Percentiles rank a stretch among this genome's conserved stretches.
phyloP scores from a whole-genome alignment of 1,140 invertebrate genomes.

The Schmidtea mediterranea region DNA sequence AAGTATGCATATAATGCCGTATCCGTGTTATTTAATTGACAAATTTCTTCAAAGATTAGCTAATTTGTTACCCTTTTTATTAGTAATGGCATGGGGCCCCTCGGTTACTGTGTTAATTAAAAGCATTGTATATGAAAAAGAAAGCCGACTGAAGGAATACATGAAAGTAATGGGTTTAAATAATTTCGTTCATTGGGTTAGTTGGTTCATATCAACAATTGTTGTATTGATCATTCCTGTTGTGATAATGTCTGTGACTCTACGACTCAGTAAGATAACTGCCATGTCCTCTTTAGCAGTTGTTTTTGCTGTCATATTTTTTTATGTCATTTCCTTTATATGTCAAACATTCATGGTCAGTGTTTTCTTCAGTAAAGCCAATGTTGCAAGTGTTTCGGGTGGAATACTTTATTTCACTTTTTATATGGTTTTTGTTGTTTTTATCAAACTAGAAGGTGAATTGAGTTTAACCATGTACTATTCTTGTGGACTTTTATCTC shows the following conservation, averaged over 20 bases:
- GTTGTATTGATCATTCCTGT: constrained; percentile 30
- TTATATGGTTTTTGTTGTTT: constrained; percentile 35
- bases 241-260: constrained; percentile 26
- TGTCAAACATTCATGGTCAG: constrained; percentile 32
- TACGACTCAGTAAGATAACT: too few relatives aligned
- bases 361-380: constrained; percentile 36
- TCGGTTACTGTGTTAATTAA: constrained; percentile 49
- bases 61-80: constrained; percentile 40
- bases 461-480: too few relatives aligned
- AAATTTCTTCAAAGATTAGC: constrained; percentile 28
- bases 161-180: constrained; percentile 38
- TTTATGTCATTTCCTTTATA: constrained; percentile 32
- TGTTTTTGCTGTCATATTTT: constrained; percentile 24
- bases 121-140: constrained; percentile 41
- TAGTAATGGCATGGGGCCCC: constrained; percentile 38
- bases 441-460: too few relatives aligned
- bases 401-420: constrained; percentile 44
- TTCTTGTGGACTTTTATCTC: too few relatives aligned
- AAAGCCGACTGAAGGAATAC: constrained; percentile 31
- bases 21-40: constrained; percentile 42
- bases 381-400: constrained; percentile 38
- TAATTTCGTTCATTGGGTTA: constrained; percentile 33
- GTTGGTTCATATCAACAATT: constrained; percentile 36
- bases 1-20: constrained; percentile 38
- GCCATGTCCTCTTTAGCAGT: too few relatives aligned